Percentiles rank a stretch among this genome's conserved stretches.
These are phyloP conservation scores for Colletes latitarsis DNA, from an alignment of 1,140 invertebrate genomes.

Conservation along the genomic window DNA sequence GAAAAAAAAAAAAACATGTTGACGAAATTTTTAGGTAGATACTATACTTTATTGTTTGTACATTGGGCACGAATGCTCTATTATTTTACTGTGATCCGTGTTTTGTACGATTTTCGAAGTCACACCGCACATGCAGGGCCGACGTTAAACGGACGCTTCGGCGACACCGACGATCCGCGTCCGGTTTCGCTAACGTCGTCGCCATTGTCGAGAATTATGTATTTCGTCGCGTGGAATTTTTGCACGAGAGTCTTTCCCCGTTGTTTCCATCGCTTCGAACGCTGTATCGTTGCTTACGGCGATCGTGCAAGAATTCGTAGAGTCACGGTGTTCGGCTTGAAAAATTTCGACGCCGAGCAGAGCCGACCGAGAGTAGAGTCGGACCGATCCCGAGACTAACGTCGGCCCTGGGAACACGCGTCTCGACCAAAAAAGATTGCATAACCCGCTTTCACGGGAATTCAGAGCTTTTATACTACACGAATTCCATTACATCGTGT, in stretches of 20 bases:
- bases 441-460: conserved; percentile 35
- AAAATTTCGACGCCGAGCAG: neutral
- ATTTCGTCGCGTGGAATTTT: too few relatives aligned
- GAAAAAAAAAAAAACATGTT: conserved; percentile 42
- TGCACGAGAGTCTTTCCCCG: too few relatives aligned
- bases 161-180: neutral
- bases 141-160: conserved; percentile 26
- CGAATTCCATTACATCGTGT: conserved; percentile 44
- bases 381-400: neutral
- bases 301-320: too few relatives aligned
- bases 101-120: conserved; percentile 73
- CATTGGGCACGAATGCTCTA: conserved; percentile 73
- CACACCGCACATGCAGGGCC: conserved; percentile 55
- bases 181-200: too few relatives aligned
- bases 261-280: too few relatives aligned
- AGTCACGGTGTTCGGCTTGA: neutral
- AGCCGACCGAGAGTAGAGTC: too few relatives aligned
- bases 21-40: conserved; percentile 61
- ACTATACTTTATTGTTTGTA: conserved; percentile 72
- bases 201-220: too few relatives aligned
- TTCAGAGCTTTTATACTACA: conserved; percentile 44
- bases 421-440: conserved; percentile 43
- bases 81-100: conserved; percentile 73
- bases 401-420: conserved; percentile 45
- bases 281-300: too few relatives aligned